A percentile compares a stretch with the other conserved stretches of the same genome.
Conservation (phyloP, 2,888 invertebrate genomes). For the Cloeon dipterum region DNA sequence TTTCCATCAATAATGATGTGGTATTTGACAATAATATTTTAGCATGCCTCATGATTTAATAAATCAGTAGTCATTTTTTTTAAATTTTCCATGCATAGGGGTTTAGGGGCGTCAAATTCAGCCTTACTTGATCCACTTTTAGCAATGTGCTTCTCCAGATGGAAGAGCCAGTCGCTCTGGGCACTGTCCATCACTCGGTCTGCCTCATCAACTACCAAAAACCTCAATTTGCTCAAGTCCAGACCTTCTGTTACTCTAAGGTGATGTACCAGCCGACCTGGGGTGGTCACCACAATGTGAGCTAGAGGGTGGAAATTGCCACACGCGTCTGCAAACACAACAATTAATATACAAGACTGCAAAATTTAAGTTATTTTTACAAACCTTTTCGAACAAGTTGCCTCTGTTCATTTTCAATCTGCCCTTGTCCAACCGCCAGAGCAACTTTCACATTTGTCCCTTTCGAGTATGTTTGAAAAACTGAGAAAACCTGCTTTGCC, state of each 20-base stretch:
- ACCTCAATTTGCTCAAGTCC: constrained; percentile 42
- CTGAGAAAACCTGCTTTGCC: constrained; percentile 68
- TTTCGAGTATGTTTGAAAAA: constrained; percentile 46
- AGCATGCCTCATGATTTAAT: no score
- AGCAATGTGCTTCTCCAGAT: constrained; percentile 45
- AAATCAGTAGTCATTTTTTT: no score
- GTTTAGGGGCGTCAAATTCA: no score
- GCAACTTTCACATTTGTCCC: constrained; percentile 45
- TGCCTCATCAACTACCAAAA: constrained; percentile 88
- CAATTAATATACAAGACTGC: background rate
- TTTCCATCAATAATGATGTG: no score
- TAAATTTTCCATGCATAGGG: no score
- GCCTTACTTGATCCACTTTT: no score
- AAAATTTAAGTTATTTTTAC: constrained; percentile 12
- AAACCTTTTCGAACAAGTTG: constrained; percentile 29
- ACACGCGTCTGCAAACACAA: constrained; percentile 24
- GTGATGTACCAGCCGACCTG: constrained; percentile 83
- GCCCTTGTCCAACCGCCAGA: constrained; percentile 15
- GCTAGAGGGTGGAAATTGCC: constrained; percentile 35
- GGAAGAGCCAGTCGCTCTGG: constrained; percentile 75
- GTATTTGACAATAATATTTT: no score
- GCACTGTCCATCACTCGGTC: constrained; percentile 83
- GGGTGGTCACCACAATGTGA: constrained; percentile 82
- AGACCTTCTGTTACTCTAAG: constrained; percentile 57
- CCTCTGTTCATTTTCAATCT: constrained; percentile 17